These are phyloP conservation scores for Parasteatoda tepidariorum DNA, from an alignment of 1,140 invertebrate genomes.

Conservation along the genomic window DNA sequence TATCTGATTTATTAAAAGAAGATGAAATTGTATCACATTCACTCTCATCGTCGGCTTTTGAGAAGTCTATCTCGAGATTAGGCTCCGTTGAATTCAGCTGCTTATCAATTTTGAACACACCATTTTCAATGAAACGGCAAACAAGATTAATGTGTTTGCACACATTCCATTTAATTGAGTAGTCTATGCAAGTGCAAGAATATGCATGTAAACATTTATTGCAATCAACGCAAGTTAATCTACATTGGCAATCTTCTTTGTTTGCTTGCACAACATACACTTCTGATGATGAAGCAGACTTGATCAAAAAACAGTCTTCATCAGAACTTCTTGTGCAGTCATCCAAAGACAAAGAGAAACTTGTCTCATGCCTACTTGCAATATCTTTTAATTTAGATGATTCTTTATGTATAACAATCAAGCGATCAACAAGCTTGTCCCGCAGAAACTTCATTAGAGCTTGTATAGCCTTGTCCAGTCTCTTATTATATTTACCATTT, in stretches of 20 bases:
- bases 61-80: too few relatives aligned
- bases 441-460: constrained; percentile 65
- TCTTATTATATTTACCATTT: constrained; percentile 26
- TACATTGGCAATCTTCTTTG: background rate
- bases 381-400: constrained; percentile 81
- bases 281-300: background rate
- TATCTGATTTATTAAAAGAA: too few relatives aligned
- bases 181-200: constrained; percentile 23
- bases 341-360: background rate
- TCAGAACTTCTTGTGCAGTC: background rate
- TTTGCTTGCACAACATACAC: background rate
- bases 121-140: background rate
- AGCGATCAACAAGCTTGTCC: constrained; percentile 74
- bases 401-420: constrained; percentile 60
- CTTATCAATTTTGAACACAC: too few relatives aligned
- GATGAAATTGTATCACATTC: too few relatives aligned
- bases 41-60: too few relatives aligned
- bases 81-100: too few relatives aligned
- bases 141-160: constrained; percentile 46
- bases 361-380: constrained; percentile 64
- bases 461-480: constrained; percentile 66
- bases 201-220: constrained; percentile 39
- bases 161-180: constrained; percentile 36
- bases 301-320: background rate
- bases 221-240: background rate